These are phyloP conservation scores for Crocallis elinguaria DNA, from an alignment of 2,888 invertebrate genomes.

Conservation along the genomic window DNA sequence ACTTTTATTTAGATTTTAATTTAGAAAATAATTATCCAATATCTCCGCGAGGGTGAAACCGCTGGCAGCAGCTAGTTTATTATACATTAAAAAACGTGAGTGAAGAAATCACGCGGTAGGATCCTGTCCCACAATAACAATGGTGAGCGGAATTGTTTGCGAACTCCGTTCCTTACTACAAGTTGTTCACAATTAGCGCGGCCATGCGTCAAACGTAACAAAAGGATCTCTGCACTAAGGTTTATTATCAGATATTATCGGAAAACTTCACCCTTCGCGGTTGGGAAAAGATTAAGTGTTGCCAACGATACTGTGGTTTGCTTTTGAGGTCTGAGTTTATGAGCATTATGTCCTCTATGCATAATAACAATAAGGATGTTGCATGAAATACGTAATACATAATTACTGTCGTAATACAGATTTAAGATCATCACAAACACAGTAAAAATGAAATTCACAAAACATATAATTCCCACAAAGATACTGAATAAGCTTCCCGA, in stretches of 20 bases:
- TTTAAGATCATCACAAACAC: no score
- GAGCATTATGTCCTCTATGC: no score
- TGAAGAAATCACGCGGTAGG: background rate
- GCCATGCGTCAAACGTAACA: constrained; percentile 29
- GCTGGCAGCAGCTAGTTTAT: background rate
- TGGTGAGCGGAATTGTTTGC: constrained; percentile 11
- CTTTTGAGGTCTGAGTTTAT: no score
- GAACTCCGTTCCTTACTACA: constrained; percentile 12
- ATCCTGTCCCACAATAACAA: constrained; percentile 10
- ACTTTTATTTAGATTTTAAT: no score
- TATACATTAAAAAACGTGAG: background rate
- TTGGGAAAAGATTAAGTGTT: constrained; percentile 17
- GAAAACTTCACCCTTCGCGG: constrained; percentile 23
- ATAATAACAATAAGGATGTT: no score
- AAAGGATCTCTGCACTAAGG: constrained; percentile 25
- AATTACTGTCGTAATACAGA: background rate
- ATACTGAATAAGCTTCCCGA: no score
- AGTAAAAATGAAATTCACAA: no score
- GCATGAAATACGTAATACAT: no score
- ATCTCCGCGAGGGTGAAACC: no score
- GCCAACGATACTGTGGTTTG: constrained; percentile 4
- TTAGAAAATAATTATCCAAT: no score
- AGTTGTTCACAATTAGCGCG: constrained; percentile 31
- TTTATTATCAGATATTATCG: constrained; percentile 31
- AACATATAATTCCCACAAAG: no score